A percentile compares a stretch with the other conserved stretches of the same genome.
Evolutionary conservation across 1,140 invertebrate species (phyloP).

Genomic region (Magallana angulata): DNA sequence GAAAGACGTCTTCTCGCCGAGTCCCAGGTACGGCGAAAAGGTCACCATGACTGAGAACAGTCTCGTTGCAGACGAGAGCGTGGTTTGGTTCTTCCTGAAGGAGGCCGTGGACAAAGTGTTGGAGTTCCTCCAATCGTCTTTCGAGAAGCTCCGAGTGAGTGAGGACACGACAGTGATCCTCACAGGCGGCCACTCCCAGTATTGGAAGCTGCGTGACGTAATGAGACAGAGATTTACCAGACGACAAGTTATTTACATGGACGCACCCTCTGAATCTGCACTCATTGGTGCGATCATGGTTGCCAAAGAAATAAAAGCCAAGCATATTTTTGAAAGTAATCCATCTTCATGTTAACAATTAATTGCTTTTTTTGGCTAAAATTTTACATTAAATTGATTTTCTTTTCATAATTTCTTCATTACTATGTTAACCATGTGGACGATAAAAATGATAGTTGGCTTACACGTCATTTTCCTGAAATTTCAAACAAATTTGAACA

Average conservation of each 20-base stretch:
- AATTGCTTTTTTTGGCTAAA: no score
- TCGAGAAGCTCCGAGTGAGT: background rate
- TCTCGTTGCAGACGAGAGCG: background rate
- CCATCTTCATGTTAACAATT: no score
- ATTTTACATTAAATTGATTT: no score
- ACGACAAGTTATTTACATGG: background rate
- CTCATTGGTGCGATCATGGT: slow-evolving; percentile 13
- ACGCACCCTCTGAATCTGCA: background rate
- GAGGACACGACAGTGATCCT: background rate
- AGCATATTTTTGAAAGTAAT: background rate
- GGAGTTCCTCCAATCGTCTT: background rate
- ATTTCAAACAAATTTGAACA: no score
- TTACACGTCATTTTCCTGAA: no score
- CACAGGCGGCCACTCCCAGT: background rate
- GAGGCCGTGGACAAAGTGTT: background rate
- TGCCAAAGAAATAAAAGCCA: background rate
- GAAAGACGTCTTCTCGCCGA: background rate
- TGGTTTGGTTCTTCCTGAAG: background rate
- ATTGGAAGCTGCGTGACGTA: background rate
- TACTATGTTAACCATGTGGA: no score
- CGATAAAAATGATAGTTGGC: no score
- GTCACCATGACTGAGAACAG: slow-evolving; percentile 2
- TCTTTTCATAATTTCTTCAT: no score
- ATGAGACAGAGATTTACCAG: background rate
- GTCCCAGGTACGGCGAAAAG: background rate